Evolutionary conservation across 2,113 vertebrate species (phyloP), one percentile per base, ranked within the genome.

Genomic region (Podarcis muralis): DNA sequence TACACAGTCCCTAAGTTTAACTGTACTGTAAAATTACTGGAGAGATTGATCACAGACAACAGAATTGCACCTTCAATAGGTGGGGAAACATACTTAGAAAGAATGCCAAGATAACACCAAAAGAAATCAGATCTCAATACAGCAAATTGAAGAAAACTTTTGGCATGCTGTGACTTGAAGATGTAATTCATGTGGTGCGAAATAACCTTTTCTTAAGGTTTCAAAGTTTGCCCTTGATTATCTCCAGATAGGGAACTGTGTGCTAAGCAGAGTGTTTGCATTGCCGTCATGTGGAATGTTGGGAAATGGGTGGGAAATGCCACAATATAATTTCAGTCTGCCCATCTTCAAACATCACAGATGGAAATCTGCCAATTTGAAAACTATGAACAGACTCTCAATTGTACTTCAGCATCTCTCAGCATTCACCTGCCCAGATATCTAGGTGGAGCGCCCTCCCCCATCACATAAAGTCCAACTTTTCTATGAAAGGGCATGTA

Each of bases 161-260:
- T 93, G 91, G 88, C 89, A 95, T 92, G 91, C 89, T 95, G 96
- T 96, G 91, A 96, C 94, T n/a, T 91, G 84, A 95, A 94, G 94
- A 93, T 94, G 89, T 94, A 96, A 95, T 96, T 93, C 37, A 1
- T 85, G 88, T 94, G 87, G 84, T 87, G 85, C 87, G 92, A 96
- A 97, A 96, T 96, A 95, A 27, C 62, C 87, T 95, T 95, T 96
- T 95, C 90, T 88, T 30, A 77, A 91, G 95, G 91, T 95, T 97
- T 94, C 92, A 92, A 95, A 95, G 95, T 96, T 95, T 96, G 87
- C 66, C 93, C 92, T 94, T 97, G 95, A 96, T 96, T 96, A 95
- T 96, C 89, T 94, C 90, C 89, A 91, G 92, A 96, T 95, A 90
- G 94, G 91, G 95, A 94, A 89, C 87, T 82, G 82, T 68, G 74